These are phyloP conservation scores for Hyaena hyaena DNA, from an alignment of 2,113 vertebrate species.

Conservation along the genomic window DNA sequence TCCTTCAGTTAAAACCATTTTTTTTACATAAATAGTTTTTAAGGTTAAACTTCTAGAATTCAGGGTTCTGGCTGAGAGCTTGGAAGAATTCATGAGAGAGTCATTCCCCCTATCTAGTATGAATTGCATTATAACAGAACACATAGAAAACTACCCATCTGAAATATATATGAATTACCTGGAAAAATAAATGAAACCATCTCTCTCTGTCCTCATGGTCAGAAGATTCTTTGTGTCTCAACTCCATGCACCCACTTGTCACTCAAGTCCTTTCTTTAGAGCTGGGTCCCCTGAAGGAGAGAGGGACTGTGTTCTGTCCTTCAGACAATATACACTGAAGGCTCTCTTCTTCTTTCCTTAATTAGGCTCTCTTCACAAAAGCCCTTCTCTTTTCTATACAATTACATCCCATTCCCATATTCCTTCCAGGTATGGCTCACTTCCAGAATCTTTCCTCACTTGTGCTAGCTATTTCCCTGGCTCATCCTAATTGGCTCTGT, in stretches of 20 bases:
- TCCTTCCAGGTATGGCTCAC: slow-evolving; percentile 67
- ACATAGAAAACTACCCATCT: not conserved
- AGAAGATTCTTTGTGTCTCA: not conserved
- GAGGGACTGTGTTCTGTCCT: not conserved
- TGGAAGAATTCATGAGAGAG: not conserved
- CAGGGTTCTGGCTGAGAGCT: not conserved
- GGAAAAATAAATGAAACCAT: not conserved
- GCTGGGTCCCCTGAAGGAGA: not conserved
- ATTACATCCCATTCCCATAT: slow-evolving; percentile 36
- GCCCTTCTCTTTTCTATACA: slow-evolving; percentile 59
- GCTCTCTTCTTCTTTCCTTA: not conserved
- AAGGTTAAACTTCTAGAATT: not conserved
- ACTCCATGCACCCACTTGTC: too few species aligned
- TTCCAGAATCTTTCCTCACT: slow-evolving; percentile 68
- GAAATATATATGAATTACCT: not conserved
- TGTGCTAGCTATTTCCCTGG: slow-evolving; percentile 55
- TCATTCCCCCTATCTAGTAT: not conserved
- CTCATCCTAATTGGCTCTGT: slow-evolving; percentile 34
- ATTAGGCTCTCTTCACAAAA: slow-evolving; percentile 59
- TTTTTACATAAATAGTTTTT: not conserved
- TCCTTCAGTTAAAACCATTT: not conserved
- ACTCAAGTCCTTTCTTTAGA: not conserved
- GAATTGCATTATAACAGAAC: not conserved
- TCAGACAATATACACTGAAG: not conserved
- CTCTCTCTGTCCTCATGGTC: not conserved